phyloP scores from a whole-genome alignment of 2,888 invertebrate genomes.

The Xestobium rufovillosum region DNA sequence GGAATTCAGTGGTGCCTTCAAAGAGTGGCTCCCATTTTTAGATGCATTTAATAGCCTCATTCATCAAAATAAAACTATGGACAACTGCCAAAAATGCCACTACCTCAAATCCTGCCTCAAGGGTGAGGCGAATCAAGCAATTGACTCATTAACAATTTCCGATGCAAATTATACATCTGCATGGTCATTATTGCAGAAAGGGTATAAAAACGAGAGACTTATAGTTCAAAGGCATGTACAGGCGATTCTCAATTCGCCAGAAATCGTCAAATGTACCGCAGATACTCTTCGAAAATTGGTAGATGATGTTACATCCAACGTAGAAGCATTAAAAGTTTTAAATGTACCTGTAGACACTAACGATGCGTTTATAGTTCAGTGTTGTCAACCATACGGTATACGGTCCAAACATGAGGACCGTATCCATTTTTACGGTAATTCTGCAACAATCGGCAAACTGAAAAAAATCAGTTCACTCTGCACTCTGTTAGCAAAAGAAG shows the following conservation, averaged over 20 bases:
- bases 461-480: no score
- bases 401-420: no score
- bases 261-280: constrained; percentile 9
- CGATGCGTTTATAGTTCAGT: constrained; percentile 4
- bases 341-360: constrained; percentile 4
- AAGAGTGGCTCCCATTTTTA: constrained; percentile 11
- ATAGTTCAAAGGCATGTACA: constrained; percentile 10
- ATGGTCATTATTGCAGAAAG: constrained; percentile 7
- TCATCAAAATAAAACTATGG: constrained; percentile 8
- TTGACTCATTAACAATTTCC: constrained; percentile 10
- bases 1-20: neutral
- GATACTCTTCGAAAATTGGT: constrained; percentile 8
- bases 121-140: constrained; percentile 8
- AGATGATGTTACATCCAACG: constrained; percentile 5
- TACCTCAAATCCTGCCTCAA: constrained; percentile 11
- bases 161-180: constrained; percentile 12
- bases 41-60: constrained; percentile 12
- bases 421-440: no score
- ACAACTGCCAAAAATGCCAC: constrained; percentile 14
- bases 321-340: constrained; percentile 5
- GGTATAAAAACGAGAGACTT: constrained; percentile 13
- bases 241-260: constrained; percentile 9
- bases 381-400: no score
- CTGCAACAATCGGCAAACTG: no score
- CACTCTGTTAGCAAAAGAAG: no score